Base-by-base conservation (phyloP, 1,140 invertebrate species). In the Eriocheir sinensis region DNA sequence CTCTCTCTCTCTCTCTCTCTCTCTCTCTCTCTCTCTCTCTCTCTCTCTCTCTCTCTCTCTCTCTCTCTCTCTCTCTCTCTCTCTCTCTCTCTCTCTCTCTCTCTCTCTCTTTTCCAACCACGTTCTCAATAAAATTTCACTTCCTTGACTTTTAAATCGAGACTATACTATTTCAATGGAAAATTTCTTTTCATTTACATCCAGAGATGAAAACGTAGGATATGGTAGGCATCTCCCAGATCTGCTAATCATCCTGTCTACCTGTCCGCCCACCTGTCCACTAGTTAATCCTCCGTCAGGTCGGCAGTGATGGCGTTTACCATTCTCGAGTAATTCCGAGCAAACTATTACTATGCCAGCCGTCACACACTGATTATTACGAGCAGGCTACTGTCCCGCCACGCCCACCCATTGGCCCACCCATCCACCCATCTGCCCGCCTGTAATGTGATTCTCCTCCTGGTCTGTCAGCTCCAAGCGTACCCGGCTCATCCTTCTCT, bases 1-100 rank as follows among this genome's bases (percentile, higher is more conserved):
- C 34, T 30, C 89, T 90, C 89, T 60, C 89, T 90, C 89, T 60
- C 89, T 90, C 44, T 34, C 89, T 90, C n/a, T 32, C n/a, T n/a
- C n/a, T n/a, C n/a, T n/a, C n/a, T n/a, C n/a, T n/a, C n/a, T n/a
- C n/a, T n/a, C n/a, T 32, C 85, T 86, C 85, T 86, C 85, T 86
- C 85, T 86, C 85, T 86, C 85, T 86, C 85, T 86, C 85, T 86
- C 85, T 86, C 85, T 86, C 85, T 86, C 85, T 86, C 85, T 86
- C 85, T 86, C 85, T 88, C 86, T 89, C 38, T 89, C 38, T 89
- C 38, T 89, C 86, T 89, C 38, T 86, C 83, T 86, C 83, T 86
- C 83, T 86, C 83, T 86, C 83, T 86, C 83, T 86, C 83, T 86
- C 83, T 86, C 83, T 86, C 83, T 86, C 83, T 86, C 83, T 86